Conservation (phyloP, 2,888 invertebrate species). For the Phortica magna region DNA sequence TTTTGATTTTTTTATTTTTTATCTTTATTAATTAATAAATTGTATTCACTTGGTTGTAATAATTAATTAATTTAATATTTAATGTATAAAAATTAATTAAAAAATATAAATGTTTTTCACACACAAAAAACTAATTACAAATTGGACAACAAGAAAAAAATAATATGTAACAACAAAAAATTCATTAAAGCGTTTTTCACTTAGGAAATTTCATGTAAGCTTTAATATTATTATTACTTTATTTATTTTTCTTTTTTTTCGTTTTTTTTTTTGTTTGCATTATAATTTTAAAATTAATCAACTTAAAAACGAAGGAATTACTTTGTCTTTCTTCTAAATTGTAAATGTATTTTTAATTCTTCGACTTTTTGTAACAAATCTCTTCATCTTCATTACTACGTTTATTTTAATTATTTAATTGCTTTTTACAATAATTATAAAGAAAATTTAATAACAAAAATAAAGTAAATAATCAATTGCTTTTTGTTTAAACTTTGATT, state of each 20-base stretch:
- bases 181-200: constrained; percentile 18
- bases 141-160: constrained; percentile 28
- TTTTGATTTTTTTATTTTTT: not conserved
- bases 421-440: constrained; percentile 11
- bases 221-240: not conserved
- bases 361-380: constrained; percentile 16
- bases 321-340: constrained; percentile 13
- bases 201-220: constrained; percentile 6
- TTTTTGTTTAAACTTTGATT: constrained; percentile 11
- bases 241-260: not conserved
- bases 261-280: not conserved
- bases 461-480: constrained; percentile 12
- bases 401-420: constrained; percentile 11
- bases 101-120: not conserved
- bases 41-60: constrained; percentile 37
- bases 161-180: constrained; percentile 24
- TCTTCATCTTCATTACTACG: not conserved
- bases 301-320: constrained; percentile 32
- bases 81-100: constrained; percentile 12
- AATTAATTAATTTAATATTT: constrained; percentile 30
- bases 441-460: constrained; percentile 20
- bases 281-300: not conserved
- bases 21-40: not conserved
- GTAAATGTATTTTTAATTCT: constrained; percentile 23
- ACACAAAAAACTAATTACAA: constrained; percentile 20